Percentiles rank a stretch among this genome's conserved stretches.
Evolutionary conservation across 2,888 invertebrate genomes (phyloP).

Genomic region (Apamea crenata): DNA sequence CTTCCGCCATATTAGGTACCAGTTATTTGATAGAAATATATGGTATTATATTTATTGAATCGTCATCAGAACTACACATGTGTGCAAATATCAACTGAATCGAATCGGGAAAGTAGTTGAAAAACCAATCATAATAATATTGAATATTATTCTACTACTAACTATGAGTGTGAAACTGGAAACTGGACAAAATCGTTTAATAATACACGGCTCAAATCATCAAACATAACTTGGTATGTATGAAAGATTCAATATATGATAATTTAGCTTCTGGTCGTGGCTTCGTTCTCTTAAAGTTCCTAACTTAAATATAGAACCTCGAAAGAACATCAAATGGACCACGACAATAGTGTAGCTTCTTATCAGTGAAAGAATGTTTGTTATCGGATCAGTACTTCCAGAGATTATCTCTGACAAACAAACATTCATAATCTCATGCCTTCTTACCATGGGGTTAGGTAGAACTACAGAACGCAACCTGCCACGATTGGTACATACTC

Average conservation of each 20-base stretch:
- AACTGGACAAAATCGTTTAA: background rate
- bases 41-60: background rate
- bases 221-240: background rate
- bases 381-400: background rate
- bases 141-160: slow-evolving; percentile 1
- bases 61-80: background rate
- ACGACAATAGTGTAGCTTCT: background rate
- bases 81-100: slow-evolving; percentile 3
- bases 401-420: background rate
- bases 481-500: background rate
- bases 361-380: background rate
- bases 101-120: background rate
- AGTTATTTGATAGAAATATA: background rate
- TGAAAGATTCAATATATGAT: no score
- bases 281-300: no score
- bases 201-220: background rate
- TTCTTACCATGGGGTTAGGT: no score
- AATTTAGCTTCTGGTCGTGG: no score
- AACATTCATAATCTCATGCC: no score
- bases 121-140: background rate
- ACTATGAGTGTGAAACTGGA: no score
- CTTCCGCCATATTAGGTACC: background rate
- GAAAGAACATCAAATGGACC: no score
- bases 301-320: no score
- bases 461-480: no score